Percentiles rank a stretch among this genome's conserved stretches.
phyloP scores from a whole-genome alignment of 2,888 invertebrate genomes.

The Caenorhabditis uteleia region DNA sequence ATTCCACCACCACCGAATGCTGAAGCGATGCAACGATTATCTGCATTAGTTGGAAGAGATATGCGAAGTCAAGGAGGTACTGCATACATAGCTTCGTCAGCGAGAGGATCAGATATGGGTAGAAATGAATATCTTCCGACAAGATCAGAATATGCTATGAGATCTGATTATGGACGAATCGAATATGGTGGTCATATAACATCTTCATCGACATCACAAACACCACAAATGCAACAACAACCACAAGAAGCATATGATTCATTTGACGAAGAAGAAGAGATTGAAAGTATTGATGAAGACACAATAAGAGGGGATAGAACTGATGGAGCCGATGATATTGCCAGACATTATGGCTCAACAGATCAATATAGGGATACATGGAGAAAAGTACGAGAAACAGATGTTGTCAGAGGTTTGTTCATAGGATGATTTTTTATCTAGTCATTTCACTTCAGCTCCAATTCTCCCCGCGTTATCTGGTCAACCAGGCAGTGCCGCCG shows the following conservation, averaged over 20 bases:
- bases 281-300: conserved; percentile 5
- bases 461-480: conserved; percentile 6
- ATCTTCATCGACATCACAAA: conserved; percentile 13
- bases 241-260: conserved; percentile 36
- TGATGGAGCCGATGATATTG: conserved; percentile 44
- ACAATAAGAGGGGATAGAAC: conserved; percentile 1
- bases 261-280: conserved; percentile 47
- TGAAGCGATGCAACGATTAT: conserved; percentile 46
- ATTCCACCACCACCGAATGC: conserved; percentile 50
- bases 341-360: conserved; percentile 47
- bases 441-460: conserved; percentile 19
- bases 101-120: conserved; percentile 25
- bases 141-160: too few species aligned
- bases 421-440: too few species aligned
- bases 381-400: conserved; percentile 48
- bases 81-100: conserved; percentile 29
- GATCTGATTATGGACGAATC: conserved; percentile 41
- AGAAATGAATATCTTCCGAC: conserved; percentile 31
- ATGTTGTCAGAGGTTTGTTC: conserved; percentile 37
- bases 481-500: conserved; percentile 21
- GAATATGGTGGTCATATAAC: conserved; percentile 28
- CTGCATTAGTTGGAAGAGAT: conserved; percentile 48
- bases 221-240: conserved; percentile 7
- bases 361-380: conserved; percentile 54
- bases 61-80: conserved; percentile 25